phyloP scores from a whole-genome alignment of 2,113 vertebrate species.

The Saguinus imperator region DNA sequence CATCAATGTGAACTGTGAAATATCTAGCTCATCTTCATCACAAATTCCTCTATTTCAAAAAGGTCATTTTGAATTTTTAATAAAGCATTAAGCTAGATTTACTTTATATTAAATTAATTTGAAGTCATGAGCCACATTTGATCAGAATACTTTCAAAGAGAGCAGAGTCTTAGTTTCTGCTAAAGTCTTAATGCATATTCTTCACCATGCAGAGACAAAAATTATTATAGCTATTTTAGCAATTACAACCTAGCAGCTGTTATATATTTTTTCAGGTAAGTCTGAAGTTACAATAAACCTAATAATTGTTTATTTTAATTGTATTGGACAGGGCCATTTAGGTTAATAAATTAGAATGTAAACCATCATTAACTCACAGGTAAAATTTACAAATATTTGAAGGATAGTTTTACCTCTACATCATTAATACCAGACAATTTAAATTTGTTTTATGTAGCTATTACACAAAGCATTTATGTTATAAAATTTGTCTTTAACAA shows the following conservation, averaged over 20 bases:
- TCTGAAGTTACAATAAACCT: not conserved
- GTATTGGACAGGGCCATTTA: slow-evolving; percentile 49
- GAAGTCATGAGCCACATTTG: slow-evolving; percentile 9
- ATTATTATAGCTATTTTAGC: slow-evolving; percentile 1
- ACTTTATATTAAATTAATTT: slow-evolving; percentile 16
- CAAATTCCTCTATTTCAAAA: not conserved
- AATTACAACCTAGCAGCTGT: not conserved
- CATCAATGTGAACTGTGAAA: slow-evolving; percentile 7
- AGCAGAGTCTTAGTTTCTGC: slow-evolving; percentile 20
- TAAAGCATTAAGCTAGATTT: slow-evolving; percentile 25
- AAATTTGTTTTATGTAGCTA: slow-evolving; percentile 28
- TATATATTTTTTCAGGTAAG: slow-evolving; percentile 38
- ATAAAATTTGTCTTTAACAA: slow-evolving; percentile 36
- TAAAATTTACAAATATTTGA: slow-evolving; percentile 43
- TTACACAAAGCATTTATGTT: slow-evolving; percentile 7
- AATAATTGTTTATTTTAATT: slow-evolving; percentile 35
- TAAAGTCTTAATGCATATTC: not conserved
- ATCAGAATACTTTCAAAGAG: not conserved
- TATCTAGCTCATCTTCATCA: not conserved
- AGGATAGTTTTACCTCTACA: slow-evolving; percentile 17
- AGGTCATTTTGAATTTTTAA: slow-evolving; percentile 37
- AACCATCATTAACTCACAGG: not conserved
- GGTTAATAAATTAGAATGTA: slow-evolving; percentile 34
- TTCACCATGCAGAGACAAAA: slow-evolving; percentile 31
- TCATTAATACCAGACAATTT: not conserved